These are phyloP conservation scores for Choristoneura fumiferana DNA, from an alignment of 1,140 invertebrate genomes.

Conservation along the genomic window DNA sequence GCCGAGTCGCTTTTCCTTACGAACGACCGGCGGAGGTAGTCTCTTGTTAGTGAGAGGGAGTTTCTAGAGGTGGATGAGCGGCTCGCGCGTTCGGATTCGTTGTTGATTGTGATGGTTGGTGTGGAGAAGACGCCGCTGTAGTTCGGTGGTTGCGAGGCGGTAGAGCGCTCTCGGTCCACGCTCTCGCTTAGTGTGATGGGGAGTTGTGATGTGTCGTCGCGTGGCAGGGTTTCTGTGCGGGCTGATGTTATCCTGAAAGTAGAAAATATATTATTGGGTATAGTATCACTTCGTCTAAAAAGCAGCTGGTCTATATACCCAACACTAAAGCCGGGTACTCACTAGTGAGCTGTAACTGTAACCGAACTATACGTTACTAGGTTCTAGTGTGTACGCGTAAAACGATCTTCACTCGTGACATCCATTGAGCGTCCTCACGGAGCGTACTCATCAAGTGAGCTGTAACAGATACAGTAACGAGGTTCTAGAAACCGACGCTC, in stretches of 20 bases:
- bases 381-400: too few species aligned
- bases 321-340: too few species aligned
- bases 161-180: constrained; percentile 47
- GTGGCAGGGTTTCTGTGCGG: constrained; percentile 34
- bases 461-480: too few species aligned
- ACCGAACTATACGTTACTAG: too few species aligned
- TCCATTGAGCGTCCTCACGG: too few species aligned
- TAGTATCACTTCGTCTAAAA: too few species aligned
- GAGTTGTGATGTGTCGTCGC: constrained; percentile 52
- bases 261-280: constrained; percentile 18
- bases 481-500: too few species aligned
- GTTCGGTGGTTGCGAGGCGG: constrained; percentile 37
- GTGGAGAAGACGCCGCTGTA: constrained; percentile 43
- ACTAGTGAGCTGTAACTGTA: too few species aligned
- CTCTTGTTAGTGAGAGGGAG: constrained; percentile 52
- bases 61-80: constrained; percentile 45
- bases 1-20: constrained; percentile 64
- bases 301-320: too few species aligned
- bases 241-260: constrained; percentile 55
- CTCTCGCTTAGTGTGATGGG: constrained; percentile 70
- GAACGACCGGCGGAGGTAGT: constrained; percentile 59
- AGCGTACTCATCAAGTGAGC: too few species aligned
- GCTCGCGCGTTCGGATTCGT: constrained; percentile 41
- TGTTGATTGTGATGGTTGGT: constrained; percentile 41
- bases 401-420: too few species aligned